Evolutionary conservation across 30 jellyfish, hydroid and myxozoan species (phyloP).

Genomic region (Catostylus mosaicus): DNA sequence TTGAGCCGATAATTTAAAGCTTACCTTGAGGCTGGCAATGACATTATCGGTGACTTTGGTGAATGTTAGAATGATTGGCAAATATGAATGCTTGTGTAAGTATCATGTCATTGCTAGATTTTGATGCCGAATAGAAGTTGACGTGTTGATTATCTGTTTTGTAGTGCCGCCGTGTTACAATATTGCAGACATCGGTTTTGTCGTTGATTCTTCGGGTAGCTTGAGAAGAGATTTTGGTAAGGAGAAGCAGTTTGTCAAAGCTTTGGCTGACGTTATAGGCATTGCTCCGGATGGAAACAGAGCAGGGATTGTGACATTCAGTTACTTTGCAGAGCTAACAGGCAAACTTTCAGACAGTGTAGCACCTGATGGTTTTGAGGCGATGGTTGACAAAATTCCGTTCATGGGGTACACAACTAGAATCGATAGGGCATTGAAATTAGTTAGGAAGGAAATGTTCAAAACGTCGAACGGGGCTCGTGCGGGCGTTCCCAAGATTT

Average conservation of each 20-base stretch:
- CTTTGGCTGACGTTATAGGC: slow-evolving; percentile 21
- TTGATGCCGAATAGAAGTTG: too few species aligned
- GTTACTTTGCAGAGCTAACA: slow-evolving; percentile 43
- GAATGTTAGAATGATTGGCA: too few species aligned
- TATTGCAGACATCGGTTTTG: slow-evolving; percentile 54
- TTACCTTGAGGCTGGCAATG: too few species aligned
- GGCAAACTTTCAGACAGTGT: slow-evolving; percentile 41
- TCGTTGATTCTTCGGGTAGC: slow-evolving; percentile 70
- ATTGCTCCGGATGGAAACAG: slow-evolving; percentile 44
- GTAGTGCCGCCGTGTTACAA: slow-evolving; percentile 13
- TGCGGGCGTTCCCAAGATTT: slow-evolving; percentile 29
- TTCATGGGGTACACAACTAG: slow-evolving; percentile 59
- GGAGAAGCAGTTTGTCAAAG: slow-evolving; percentile 69
- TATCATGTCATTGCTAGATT: too few species aligned
- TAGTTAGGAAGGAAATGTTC: slow-evolving; percentile 47
- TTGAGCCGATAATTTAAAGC: too few species aligned
- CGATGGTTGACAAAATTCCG: slow-evolving; percentile 51
- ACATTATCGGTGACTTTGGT: too few species aligned
- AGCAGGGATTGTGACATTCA: slow-evolving; percentile 58
- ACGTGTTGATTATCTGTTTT: too few species aligned
- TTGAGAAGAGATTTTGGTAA: slow-evolving; percentile 39
- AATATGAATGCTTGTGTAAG: too few species aligned
- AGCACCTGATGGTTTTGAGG: slow-evolving; percentile 12
- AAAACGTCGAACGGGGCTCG: slow-evolving; percentile 53
- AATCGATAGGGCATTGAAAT: slow-evolving; percentile 63